Evolutionary conservation across 1,140 invertebrate genomes (phyloP).

Genomic region (Camponotus vicinus): DNA sequence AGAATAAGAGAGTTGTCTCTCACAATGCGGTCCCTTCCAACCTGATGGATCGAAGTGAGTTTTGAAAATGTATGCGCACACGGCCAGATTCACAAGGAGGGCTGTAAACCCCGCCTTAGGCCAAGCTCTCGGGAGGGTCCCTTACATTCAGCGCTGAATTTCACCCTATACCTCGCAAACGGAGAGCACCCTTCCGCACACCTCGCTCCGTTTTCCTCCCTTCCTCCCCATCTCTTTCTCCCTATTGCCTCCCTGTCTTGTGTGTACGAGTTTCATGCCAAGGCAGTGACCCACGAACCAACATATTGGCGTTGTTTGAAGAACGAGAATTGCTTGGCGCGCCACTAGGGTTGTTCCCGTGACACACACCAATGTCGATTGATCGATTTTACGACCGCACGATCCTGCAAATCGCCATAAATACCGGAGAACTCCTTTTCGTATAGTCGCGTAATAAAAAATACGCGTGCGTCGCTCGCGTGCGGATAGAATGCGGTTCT

Average conservation of each 20-base stretch:
- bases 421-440: slow-evolving; percentile 63
- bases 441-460: slow-evolving; percentile 64
- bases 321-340: slow-evolving; percentile 78
- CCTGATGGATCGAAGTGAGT: slow-evolving; percentile 78
- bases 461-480: slow-evolving; percentile 61
- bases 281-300: slow-evolving; percentile 82
- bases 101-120: slow-evolving; percentile 82
- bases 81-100: slow-evolving; percentile 83
- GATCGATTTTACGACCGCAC: slow-evolving; percentile 68
- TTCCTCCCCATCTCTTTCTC: slow-evolving; percentile 37
- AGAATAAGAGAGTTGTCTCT: slow-evolving; percentile 73
- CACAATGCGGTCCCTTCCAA: slow-evolving; percentile 74
- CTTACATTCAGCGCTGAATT: slow-evolving; percentile 80
- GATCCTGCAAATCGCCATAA: slow-evolving; percentile 63
- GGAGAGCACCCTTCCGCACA: slow-evolving; percentile 38
- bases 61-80: slow-evolving; percentile 83
- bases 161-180: slow-evolving; percentile 75
- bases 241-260: slow-evolving; percentile 53
- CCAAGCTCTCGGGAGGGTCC: slow-evolving; percentile 75
- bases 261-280: slow-evolving; percentile 73
- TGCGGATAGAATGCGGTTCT: slow-evolving; percentile 31
- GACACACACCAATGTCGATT: slow-evolving; percentile 55
- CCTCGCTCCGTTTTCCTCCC: slow-evolving; percentile 48
- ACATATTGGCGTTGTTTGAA: slow-evolving; percentile 83
- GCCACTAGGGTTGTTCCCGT: slow-evolving; percentile 71